phyloP scores from a whole-genome alignment of 2,888 invertebrate genomes.

The Ochropacha duplaris region DNA sequence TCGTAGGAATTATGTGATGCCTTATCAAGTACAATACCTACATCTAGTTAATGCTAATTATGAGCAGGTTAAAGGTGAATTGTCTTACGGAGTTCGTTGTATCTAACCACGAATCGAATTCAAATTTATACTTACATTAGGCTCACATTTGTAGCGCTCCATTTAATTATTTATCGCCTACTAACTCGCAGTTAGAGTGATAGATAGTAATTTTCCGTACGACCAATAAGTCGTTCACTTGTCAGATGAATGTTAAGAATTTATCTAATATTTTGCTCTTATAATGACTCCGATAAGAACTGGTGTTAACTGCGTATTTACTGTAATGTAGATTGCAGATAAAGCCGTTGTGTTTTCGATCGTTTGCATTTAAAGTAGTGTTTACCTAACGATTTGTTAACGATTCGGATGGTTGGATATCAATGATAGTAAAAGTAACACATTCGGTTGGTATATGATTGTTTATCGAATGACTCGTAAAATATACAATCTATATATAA shows the following conservation, averaged over 20 bases:
- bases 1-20: conserved; percentile 24
- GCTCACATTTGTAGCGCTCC: conserved; percentile 48
- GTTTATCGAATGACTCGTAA: no score
- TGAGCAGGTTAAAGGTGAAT: conserved; percentile 44
- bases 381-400: not conserved
- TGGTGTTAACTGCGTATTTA: not conserved
- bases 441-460: no score
- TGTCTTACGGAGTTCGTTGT: conserved; percentile 17
- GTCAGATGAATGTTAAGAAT: not conserved
- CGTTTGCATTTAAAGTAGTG: not conserved
- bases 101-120: not conserved
- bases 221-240: not conserved
- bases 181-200: not conserved
- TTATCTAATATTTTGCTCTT: not conserved
- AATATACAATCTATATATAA: no score
- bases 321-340: not conserved
- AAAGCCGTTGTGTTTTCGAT: not conserved
- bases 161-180: conserved; percentile 25
- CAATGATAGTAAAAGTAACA: no score
- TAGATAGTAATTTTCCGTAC: not conserved
- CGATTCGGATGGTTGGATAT: no score
- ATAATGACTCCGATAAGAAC: conserved; percentile 1
- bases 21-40: conserved; percentile 24
- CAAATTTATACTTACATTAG: conserved; percentile 34
- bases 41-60: conserved; percentile 21